Percentiles rank a stretch among this genome's conserved stretches.
Conservation (phyloP, 1,140 invertebrate species). For the Polyergus mexicanus region DNA sequence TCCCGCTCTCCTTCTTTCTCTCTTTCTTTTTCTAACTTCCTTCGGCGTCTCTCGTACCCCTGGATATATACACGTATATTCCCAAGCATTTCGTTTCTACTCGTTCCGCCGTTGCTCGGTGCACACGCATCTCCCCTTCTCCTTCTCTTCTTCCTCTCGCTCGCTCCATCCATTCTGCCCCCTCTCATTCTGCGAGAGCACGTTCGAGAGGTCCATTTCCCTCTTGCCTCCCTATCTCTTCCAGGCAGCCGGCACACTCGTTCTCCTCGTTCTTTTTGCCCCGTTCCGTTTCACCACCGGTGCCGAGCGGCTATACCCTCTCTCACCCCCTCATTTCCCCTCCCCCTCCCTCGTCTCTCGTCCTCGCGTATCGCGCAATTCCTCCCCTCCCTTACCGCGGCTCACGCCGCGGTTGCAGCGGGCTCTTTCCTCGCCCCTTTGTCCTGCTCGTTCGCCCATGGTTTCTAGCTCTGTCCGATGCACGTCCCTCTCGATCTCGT, state of each 20-base stretch:
- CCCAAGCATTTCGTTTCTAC: conserved; percentile 73
- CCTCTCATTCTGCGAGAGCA: conserved; percentile 52
- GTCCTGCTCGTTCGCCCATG: conserved; percentile 11
- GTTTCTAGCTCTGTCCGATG: conserved; percentile 46
- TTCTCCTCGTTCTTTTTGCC: conserved; percentile 74
- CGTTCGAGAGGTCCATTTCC: conserved; percentile 60
- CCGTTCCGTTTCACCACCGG: conserved; percentile 73
- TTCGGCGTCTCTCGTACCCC: conserved; percentile 67
- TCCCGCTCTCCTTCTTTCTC: conserved; percentile 9
- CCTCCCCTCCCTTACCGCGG: conserved; percentile 13
- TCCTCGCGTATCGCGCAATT: conserved; percentile 41
- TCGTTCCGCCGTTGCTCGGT: conserved; percentile 59
- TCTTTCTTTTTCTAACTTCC: conserved; percentile 55
- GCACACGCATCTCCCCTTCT: conserved; percentile 23
- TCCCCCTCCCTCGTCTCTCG: conserved; percentile 65
- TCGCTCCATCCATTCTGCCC: conserved; percentile 50
- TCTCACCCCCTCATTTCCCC: conserved; percentile 10
- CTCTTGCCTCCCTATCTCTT: conserved; percentile 65
- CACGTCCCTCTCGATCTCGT: conserved; percentile 65
- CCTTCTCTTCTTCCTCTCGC: not conserved
- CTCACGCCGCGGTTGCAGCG: conserved; percentile 35
- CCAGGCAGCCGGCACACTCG: conserved; percentile 70
- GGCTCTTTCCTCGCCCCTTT: conserved; percentile 28
- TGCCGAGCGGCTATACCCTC: conserved; percentile 50
- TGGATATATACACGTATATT: no score